Evolutionary conservation across 1,140 invertebrate genomes (phyloP).

Genomic region (Camponotus floridanus): DNA sequence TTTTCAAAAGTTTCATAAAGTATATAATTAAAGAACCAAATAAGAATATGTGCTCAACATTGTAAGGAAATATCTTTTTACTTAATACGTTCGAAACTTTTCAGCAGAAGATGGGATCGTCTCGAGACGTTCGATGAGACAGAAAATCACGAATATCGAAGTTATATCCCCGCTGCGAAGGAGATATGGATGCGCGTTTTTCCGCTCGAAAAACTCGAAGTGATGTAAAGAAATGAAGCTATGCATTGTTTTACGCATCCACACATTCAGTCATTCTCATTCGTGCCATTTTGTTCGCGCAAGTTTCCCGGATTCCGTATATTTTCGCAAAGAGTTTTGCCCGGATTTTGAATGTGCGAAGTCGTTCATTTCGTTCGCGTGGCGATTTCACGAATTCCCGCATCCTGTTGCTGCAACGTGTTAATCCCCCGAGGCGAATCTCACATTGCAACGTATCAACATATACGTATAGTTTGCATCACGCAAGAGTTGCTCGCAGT

Average conservation of each 20-base stretch:
- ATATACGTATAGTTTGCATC: conserved; percentile 9
- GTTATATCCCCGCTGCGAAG: conserved; percentile 23
- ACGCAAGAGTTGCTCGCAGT: conserved; percentile 3
- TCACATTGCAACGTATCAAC: conserved; percentile 12
- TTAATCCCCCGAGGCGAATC: conserved; percentile 10
- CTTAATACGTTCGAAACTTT: conserved; percentile 45
- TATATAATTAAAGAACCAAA: not conserved
- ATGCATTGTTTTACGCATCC: conserved; percentile 36
- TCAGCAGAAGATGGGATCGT: conserved; percentile 25
- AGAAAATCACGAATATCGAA: conserved; percentile 43
- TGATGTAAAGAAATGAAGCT: conserved; percentile 60
- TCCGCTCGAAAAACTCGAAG: conserved; percentile 65
- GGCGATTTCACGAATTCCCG: not conserved
- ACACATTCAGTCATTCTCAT: conserved; percentile 19
- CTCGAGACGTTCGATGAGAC: conserved; percentile 34
- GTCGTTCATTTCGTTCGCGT: conserved; percentile 1
- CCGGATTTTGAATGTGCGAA: conserved; percentile 27
- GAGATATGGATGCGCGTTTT: conserved; percentile 40
- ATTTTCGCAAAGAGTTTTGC: conserved; percentile 8
- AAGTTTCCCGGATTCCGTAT: conserved; percentile 18
- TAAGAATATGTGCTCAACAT: not conserved
- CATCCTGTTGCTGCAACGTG: conserved; percentile 50
- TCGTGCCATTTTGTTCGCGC: conserved; percentile 21
- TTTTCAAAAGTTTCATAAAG: not conserved
- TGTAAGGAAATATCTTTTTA: not conserved